phyloP scores from a whole-genome alignment of 2,888 invertebrate genomes.

The Litoditis marina region DNA sequence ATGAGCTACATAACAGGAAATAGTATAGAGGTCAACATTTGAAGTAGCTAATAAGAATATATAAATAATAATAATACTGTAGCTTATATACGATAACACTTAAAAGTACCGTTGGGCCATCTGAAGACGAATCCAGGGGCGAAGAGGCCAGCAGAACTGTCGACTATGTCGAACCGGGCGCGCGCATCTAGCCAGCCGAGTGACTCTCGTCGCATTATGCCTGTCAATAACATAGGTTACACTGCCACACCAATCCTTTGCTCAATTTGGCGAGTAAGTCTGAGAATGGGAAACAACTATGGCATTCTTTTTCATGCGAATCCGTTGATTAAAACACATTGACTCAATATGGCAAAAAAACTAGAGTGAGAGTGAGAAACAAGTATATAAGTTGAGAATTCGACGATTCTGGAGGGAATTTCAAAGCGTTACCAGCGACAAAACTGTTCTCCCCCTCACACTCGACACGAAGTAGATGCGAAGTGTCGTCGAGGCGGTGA shows the following conservation, averaged over 20 bases:
- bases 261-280: too few relatives aligned
- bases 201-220: conserved; percentile 1
- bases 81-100: neutral
- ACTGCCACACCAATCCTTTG: too few relatives aligned
- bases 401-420: neutral
- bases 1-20: neutral
- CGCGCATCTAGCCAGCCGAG: conserved; percentile 45
- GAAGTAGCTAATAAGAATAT: too few relatives aligned
- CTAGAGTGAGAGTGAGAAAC: too few relatives aligned
- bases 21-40: too few relatives aligned
- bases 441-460: conserved; percentile 44
- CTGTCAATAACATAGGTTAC: too few relatives aligned
- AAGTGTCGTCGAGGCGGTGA: conserved; percentile 23
- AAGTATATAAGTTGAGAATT: neutral
- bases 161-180: conserved; percentile 48
- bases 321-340: neutral
- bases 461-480: conserved; percentile 40
- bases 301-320: neutral
- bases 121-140: conserved; percentile 49
- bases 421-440: conserved; percentile 22
- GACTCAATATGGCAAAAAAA: too few relatives aligned
- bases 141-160: conserved; percentile 44
- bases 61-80: too few relatives aligned
- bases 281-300: neutral
- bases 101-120: conserved; percentile 45